These are phyloP conservation scores for Oxyruncus cristatus DNA, from an alignment of 2,113 vertebrate species.

Conservation along the genomic window DNA sequence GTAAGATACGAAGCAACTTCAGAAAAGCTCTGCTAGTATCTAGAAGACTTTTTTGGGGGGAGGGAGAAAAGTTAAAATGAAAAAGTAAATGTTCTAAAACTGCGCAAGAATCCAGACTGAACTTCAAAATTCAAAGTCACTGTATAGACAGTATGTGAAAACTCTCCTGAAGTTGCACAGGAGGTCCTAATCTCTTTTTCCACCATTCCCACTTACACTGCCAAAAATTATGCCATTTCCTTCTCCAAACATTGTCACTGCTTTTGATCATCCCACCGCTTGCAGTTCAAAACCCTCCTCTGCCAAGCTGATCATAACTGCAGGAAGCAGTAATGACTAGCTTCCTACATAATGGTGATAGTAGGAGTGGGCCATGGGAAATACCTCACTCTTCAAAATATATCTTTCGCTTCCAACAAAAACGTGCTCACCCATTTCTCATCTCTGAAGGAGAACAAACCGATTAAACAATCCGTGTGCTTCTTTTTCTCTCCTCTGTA, in stretches of 20 bases:
- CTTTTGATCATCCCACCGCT: conserved; percentile 35
- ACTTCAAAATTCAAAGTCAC: not conserved
- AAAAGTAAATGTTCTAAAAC: not conserved
- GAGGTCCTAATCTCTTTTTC: conserved; percentile 17
- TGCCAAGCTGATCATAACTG: not conserved
- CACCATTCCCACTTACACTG: not conserved
- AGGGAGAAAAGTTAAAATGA: not conserved
- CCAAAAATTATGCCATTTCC: conserved; percentile 52
- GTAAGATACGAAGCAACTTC: not conserved
- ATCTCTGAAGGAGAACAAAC: not conserved
- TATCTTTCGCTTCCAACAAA: not conserved
- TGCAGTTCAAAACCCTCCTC: not conserved
- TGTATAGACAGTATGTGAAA: not conserved
- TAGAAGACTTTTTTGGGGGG: not conserved
- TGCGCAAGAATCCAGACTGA: not conserved
- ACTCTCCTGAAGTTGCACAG: not conserved
- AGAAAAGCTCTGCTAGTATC: not conserved
- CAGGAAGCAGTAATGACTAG: not conserved
- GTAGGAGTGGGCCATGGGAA: not conserved
- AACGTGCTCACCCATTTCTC: not conserved
- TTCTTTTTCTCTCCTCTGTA: not conserved
- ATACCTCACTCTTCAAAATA: not conserved
- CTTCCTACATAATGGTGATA: not conserved
- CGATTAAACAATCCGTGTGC: not conserved
- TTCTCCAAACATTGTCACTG: conserved; percentile 36